These are phyloP conservation scores for Molorchus minor DNA, from an alignment of 2,888 invertebrate species.

Conservation along the genomic window DNA sequence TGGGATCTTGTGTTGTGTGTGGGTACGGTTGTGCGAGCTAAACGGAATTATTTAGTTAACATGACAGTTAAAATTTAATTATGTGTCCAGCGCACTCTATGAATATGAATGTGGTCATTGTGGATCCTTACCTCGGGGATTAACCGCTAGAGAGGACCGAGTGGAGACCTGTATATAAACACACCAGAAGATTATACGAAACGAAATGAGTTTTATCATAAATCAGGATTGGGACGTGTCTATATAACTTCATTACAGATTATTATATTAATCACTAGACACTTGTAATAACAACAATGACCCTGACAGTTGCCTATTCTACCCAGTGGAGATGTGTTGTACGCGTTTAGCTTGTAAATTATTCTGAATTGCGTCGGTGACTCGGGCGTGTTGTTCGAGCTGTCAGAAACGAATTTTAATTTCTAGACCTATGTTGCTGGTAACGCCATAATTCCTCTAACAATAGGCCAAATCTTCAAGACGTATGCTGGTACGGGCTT, in stretches of 20 bases:
- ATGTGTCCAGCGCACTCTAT: slow-evolving; percentile 54
- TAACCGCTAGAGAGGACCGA: slow-evolving; percentile 51
- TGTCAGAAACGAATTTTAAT: neutral
- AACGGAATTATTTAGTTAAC: slow-evolving; percentile 58
- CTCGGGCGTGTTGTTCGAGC: slow-evolving; percentile 9
- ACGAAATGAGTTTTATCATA: slow-evolving; percentile 60
- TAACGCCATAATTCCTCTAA: neutral
- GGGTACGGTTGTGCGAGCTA: slow-evolving; percentile 29
- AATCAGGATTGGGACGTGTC: slow-evolving; percentile 61
- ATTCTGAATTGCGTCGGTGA: slow-evolving; percentile 40
- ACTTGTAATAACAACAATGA: slow-evolving; percentile 57
- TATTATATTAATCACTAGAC: slow-evolving; percentile 62
- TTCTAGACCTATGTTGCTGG: neutral
- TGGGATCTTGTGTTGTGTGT: slow-evolving; percentile 36
- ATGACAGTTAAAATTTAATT: slow-evolving; percentile 63
- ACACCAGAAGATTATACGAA: slow-evolving; percentile 55
- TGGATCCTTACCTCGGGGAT: slow-evolving; percentile 50
- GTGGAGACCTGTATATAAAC: slow-evolving; percentile 52
- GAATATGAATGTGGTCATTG: slow-evolving; percentile 60
- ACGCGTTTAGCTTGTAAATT: slow-evolving; percentile 41
- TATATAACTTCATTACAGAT: slow-evolving; percentile 63
- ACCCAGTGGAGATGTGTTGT: slow-evolving; percentile 21
- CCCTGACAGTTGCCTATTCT: slow-evolving; percentile 46
- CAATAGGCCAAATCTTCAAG: too few relatives aligned
- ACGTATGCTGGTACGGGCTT: too few relatives aligned